Percentiles rank a stretch among this genome's conserved stretches.
Evolutionary conservation across 1,140 invertebrate genomes (phyloP).

Genomic region (Orchesella cincta): DNA sequence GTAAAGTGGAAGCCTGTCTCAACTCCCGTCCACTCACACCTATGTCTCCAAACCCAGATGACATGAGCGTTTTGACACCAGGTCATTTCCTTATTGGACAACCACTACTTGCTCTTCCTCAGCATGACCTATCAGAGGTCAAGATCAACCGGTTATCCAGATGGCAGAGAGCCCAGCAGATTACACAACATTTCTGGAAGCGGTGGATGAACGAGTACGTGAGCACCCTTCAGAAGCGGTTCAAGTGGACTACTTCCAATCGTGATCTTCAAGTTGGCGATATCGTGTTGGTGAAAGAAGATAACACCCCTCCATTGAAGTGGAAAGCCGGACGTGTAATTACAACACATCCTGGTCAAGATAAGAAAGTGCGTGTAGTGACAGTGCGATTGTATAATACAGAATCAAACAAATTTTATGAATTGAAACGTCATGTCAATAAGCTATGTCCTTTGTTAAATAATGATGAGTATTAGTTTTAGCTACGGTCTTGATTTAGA

Average conservation of each 20-base stretch:
- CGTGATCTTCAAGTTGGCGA: conserved; percentile 21
- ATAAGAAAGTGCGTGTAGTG: conserved; percentile 50
- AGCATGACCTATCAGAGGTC: background rate
- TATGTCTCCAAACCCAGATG: conserved; percentile 50
- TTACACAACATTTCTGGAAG: background rate
- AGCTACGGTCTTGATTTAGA: no score
- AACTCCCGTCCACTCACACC: conserved; percentile 51
- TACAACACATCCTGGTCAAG: conserved; percentile 49
- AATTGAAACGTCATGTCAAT: background rate
- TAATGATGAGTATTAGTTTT: no score
- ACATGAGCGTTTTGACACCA: conserved; percentile 51
- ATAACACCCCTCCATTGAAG: conserved; percentile 49
- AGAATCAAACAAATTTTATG: background rate
- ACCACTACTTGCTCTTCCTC: background rate
- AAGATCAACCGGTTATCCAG: background rate
- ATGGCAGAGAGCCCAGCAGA: conserved; percentile 31
- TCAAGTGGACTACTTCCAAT: conserved; percentile 21
- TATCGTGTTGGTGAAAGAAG: conserved; percentile 52
- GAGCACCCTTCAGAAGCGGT: background rate
- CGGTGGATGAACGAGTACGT: background rate
- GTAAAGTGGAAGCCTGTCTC: conserved; percentile 51
- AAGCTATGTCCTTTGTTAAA: background rate
- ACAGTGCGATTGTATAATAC: no score
- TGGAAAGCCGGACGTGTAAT: conserved; percentile 53
- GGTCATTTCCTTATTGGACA: conserved; percentile 39